Evolutionary conservation across 2,888 invertebrate genomes (phyloP).

Genomic region (Nomada fabriciana): DNA sequence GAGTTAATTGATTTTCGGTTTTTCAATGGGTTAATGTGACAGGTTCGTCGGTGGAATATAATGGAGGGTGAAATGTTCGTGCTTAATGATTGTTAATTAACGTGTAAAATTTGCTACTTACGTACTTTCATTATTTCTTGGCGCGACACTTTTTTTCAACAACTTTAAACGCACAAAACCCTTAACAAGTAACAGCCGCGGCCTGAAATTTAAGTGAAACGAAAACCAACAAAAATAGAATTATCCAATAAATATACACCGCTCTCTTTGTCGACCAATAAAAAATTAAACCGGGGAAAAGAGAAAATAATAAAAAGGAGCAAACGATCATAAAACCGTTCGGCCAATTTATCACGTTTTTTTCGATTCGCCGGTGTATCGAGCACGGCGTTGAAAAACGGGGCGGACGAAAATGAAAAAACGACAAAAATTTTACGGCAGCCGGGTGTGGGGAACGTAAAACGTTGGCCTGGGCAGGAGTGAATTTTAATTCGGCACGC

Average conservation of each 20-base stretch:
- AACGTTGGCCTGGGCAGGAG: conserved; percentile 47
- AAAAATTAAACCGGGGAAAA: conserved; percentile 16
- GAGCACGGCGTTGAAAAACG: conserved; percentile 36
- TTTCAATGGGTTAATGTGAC: no score
- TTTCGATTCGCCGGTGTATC: conserved; percentile 18
- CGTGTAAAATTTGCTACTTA: no score
- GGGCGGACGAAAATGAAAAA: conserved; percentile 43
- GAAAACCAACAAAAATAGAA: conserved; percentile 4
- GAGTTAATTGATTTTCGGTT: no score
- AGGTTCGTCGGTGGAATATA: no score
- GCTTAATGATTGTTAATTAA: no score
- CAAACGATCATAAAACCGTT: conserved; percentile 28
- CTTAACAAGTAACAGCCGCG: not conserved
- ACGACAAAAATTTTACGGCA: conserved; percentile 22
- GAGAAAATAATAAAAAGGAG: conserved; percentile 18
- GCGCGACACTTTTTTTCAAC: no score
- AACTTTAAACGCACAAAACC: not conserved
- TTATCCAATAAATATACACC: conserved; percentile 13
- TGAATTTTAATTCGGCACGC: conserved; percentile 72
- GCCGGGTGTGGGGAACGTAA: conserved; percentile 3
- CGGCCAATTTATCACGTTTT: conserved; percentile 32
- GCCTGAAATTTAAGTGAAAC: not conserved
- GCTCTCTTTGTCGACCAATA: not conserved
- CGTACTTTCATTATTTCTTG: no score
- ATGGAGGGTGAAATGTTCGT: no score